Evolutionary conservation across 2,797 vertebrate genomes (phyloP).

Genomic region (Acanthurus tractus): DNA sequence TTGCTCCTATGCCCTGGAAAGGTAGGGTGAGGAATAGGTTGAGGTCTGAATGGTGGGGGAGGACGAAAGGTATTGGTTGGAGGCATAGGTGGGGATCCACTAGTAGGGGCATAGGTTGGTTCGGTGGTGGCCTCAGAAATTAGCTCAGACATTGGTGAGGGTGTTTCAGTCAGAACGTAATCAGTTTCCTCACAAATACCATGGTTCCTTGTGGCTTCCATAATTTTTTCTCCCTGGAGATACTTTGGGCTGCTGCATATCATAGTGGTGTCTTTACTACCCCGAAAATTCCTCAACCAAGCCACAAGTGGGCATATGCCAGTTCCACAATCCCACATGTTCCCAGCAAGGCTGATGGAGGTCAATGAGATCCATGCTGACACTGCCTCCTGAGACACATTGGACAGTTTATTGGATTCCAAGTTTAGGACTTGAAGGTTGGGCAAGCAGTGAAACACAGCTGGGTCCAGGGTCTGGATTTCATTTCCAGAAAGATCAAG

Average conservation of each 20-base stretch:
- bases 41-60: conserved; percentile 83
- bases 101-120: conserved; percentile 77
- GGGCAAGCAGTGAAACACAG: conserved; percentile 97
- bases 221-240: conserved; percentile 97
- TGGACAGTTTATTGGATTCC: conserved; percentile 99
- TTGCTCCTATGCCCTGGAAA: conserved; percentile 85
- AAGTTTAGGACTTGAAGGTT: conserved; percentile 97
- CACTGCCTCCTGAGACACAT: conserved; percentile 96
- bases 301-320: conserved; percentile 95
- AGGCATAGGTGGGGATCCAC: conserved; percentile 81
- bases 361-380: conserved; percentile 96
- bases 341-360: conserved; percentile 95
- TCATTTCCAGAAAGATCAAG: conserved; percentile 98
- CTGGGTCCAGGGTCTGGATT: conserved; percentile 91
- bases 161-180: conserved; percentile 83
- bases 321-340: conserved; percentile 97
- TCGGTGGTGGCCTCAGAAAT: conserved; percentile 86
- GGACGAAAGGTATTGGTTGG: conserved; percentile 86
- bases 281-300: conserved; percentile 97
- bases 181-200: conserved; percentile 93
- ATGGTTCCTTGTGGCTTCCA: conserved; percentile 92
- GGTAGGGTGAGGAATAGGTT: conserved; percentile 89
- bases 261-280: conserved; percentile 96
- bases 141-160: conserved; percentile 82
- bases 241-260: conserved; percentile 97